A percentile compares a stretch with the other conserved stretches of the same genome.
phyloP scores from a whole-genome alignment of 2,797 vertebrate genomes.

The Mustela erminea region DNA sequence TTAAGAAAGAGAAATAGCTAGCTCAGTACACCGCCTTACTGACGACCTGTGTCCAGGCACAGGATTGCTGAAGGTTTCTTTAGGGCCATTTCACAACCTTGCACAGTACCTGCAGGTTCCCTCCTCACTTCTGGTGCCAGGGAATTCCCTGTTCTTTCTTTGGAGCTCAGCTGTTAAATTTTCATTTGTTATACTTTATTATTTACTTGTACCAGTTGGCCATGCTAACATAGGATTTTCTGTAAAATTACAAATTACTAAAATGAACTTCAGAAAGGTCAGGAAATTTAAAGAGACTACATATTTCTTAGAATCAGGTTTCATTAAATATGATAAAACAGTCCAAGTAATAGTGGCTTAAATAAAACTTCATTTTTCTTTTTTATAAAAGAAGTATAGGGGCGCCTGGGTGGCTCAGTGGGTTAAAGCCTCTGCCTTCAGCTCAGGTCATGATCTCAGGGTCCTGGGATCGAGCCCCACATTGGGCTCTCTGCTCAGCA shows the following conservation, averaged over 20 bases:
- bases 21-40: neutral
- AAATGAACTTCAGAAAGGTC: neutral
- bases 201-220: neutral
- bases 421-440: no score
- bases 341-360: neutral
- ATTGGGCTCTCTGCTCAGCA: no score
- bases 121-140: neutral
- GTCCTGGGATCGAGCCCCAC: no score
- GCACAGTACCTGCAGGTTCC: neutral
- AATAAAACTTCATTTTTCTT: neutral
- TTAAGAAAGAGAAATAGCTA: neutral
- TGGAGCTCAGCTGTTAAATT: neutral
- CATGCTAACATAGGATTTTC: neutral
- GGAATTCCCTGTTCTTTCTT: neutral
- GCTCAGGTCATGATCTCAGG: no score
- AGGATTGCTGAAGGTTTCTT: neutral
- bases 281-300: neutral
- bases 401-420: no score
- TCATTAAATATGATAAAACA: neutral
- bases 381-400: neutral
- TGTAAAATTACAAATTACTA: neutral
- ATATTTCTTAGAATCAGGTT: neutral
- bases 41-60: neutral
- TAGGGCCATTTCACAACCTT: neutral
- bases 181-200: neutral